Evolutionary conservation across 2,888 invertebrate genomes (phyloP), one percentile per base, ranked within the genome.

Genomic region (Idaea aversata): DNA sequence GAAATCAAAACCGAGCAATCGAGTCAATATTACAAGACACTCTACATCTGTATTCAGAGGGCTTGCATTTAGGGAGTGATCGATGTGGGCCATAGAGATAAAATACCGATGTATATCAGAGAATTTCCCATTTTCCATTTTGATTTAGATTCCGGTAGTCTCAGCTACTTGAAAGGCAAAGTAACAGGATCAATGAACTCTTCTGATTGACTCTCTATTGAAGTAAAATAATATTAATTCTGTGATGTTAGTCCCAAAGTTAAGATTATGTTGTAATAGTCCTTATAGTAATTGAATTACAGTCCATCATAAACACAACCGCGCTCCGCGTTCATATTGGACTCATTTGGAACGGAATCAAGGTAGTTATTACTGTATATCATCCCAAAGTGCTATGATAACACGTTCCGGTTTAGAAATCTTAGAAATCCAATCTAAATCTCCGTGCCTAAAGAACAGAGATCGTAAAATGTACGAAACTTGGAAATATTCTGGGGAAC

Each of bases 1-100:
- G 67, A 67, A 71, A 69, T 70, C 67, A 69, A 66, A 68, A 63
- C 66, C 66, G 62, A 57, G 59, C 66, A 67, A 67, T 65, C 64
- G 61, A 61, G 63, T 66, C 63, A 61, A 67, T 69, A 67, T 69
- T 63, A 62, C 61, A 16, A 63, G 64, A 4, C 47, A 5, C 47
- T 25, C 25, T 47, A 47, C 63, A 69, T 70, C 66, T 67, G 68
- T 70, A 70, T 74, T 71, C 69, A 63, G 61, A 65, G 36, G 61
- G 69, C 69, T 67, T 72, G 70, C 71, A 71, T 47, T 61, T 59
- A 63, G 47, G 63, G 61, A 59, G 60, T 71, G 72, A 73, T 72
- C 67, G 70, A 70, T 69, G 66, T 63, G 67, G 61, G 57, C 34
- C 59, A 59, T 34, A 10, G 13, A 25, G 59, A 15, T 59, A 10